These are phyloP conservation scores for Neopelma chrysocephalum DNA, from an alignment of 2,797 vertebrate genomes.

Conservation along the genomic window DNA sequence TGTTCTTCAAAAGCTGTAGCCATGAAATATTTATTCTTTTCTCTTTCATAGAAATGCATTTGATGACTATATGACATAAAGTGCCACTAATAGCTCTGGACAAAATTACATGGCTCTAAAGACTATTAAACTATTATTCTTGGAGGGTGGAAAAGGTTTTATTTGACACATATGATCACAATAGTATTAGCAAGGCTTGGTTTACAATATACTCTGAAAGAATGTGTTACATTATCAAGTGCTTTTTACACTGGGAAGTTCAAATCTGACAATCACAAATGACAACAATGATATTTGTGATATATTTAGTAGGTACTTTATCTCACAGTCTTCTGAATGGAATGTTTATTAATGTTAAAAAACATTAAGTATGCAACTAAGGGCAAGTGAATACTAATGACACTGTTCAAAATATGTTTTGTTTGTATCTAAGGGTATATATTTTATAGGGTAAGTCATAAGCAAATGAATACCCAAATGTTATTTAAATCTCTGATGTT, in stretches of 20 bases:
- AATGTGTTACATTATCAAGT: not conserved
- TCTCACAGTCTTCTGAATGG: not conserved
- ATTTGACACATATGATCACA: constrained; percentile 55
- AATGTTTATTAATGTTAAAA: constrained; percentile 48
- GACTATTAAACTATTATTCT: constrained; percentile 71
- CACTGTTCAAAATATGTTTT: constrained; percentile 7
- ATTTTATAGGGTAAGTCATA: constrained; percentile 59
- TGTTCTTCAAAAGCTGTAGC: constrained; percentile 68
- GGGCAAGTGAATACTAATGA: constrained; percentile 31
- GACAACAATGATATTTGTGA: not conserved
- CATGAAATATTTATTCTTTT: constrained; percentile 78
- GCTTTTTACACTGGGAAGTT: constrained; percentile 1
- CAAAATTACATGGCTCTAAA: constrained; percentile 67
- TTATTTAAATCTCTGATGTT: constrained; percentile 71
- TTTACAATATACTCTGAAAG: constrained; percentile 20
- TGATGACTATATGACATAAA: constrained; percentile 69
- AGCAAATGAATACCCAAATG: constrained; percentile 46
- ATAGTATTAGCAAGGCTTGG: constrained; percentile 44
- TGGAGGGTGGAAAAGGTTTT: constrained; percentile 45
- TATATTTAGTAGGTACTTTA: constrained; percentile 9
- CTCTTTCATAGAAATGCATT: constrained; percentile 69
- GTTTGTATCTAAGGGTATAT: constrained; percentile 40
- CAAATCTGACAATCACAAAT: constrained; percentile 18
- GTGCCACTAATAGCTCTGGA: constrained; percentile 72
- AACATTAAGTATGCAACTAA: constrained; percentile 19